phyloP scores from a whole-genome alignment of 2,797 vertebrate genomes.

The Schizopygopsis pylzovi region DNA sequence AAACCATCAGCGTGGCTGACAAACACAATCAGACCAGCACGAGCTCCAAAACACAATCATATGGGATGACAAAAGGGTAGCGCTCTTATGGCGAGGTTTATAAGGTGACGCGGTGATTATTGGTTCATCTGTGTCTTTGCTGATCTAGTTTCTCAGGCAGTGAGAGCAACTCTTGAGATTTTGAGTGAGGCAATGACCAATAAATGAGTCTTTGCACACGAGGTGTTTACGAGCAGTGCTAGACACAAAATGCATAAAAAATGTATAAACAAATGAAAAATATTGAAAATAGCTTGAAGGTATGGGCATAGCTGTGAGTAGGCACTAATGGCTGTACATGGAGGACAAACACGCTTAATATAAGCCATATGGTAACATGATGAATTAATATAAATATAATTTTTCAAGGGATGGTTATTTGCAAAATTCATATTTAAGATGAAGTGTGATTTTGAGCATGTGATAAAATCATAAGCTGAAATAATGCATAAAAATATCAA shows the following conservation, averaged over 20 bases:
- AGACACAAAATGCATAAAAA: neutral
- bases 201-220: neutral
- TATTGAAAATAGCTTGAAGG: neutral
- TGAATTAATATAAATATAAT: neutral
- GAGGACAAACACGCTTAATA: neutral
- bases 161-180: neutral
- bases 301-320: neutral
- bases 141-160: slow-evolving; percentile 48
- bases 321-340: neutral
- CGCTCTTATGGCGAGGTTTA: slow-evolving; percentile 41
- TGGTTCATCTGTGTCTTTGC: slow-evolving; percentile 53
- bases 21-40: slow-evolving; percentile 32
- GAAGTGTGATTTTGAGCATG: neutral
- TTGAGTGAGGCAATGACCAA: neutral
- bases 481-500: neutral
- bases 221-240: neutral
- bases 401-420: neutral
- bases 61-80: slow-evolving; percentile 40
- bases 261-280: too few species aligned
- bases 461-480: neutral
- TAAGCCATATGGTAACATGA: neutral
- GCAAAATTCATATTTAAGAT: neutral
- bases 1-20: slow-evolving; percentile 26
- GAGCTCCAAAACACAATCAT: slow-evolving; percentile 41
- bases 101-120: slow-evolving; percentile 51